A percentile compares a stretch with the other conserved stretches of the same genome.
phyloP scores from a whole-genome alignment of 1,140 invertebrate species.

The Ruditapes philippinarum region DNA sequence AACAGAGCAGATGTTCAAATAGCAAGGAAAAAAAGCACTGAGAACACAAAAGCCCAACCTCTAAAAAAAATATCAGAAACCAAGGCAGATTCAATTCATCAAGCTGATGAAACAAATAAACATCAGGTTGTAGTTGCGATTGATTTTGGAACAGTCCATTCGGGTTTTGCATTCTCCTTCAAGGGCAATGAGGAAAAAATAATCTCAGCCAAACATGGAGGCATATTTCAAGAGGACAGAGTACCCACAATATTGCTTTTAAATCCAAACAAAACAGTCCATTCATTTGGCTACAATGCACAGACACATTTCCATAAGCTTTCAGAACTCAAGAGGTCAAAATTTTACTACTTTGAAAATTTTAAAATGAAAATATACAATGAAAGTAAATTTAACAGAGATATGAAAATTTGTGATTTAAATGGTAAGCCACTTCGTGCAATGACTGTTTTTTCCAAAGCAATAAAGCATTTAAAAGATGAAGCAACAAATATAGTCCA shows the following conservation, averaged over 20 bases:
- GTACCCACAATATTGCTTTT: slow-evolving; percentile 40
- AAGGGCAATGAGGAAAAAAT: background rate
- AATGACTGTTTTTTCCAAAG: background rate
- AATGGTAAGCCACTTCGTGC: background rate
- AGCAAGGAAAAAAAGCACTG: too few relatives aligned
- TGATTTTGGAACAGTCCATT: slow-evolving; percentile 60
- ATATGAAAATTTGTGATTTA: background rate
- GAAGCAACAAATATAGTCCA: background rate
- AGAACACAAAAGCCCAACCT: too few relatives aligned
- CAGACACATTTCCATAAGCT: slow-evolving; percentile 16
- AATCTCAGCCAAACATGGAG: background rate
- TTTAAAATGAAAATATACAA: slow-evolving; percentile 56
- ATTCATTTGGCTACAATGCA: slow-evolving; percentile 48
- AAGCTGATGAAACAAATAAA: too few relatives aligned
- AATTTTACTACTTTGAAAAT: slow-evolving; percentile 34
- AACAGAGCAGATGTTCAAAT: too few relatives aligned
- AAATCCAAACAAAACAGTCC: background rate
- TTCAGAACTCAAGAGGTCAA: background rate
- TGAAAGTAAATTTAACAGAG: background rate
- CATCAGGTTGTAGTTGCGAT: slow-evolving; percentile 48
- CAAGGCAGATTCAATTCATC: too few relatives aligned
- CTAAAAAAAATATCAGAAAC: too few relatives aligned
- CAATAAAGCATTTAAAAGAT: slow-evolving; percentile 16
- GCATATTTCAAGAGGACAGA: background rate
- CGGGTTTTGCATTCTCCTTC: slow-evolving; percentile 57